These are phyloP conservation scores for Clamator glandarius DNA, from an alignment of 2,797 vertebrate genomes.

Conservation along the genomic window DNA sequence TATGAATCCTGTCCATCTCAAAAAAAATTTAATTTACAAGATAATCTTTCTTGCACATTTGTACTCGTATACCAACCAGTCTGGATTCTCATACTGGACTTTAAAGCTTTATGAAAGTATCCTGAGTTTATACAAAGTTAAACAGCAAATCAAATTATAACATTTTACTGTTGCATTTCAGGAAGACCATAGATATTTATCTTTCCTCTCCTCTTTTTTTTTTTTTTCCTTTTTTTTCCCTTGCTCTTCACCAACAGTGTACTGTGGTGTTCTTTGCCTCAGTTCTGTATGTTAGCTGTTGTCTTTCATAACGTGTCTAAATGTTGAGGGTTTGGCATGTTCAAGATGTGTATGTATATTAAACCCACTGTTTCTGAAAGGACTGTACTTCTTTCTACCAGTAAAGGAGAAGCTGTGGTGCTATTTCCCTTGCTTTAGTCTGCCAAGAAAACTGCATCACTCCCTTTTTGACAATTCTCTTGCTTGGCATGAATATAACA, in stretches of 20 bases:
- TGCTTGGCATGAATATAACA: conserved; percentile 70
- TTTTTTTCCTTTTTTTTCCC: background rate
- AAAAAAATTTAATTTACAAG: background rate
- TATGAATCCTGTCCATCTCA: background rate
- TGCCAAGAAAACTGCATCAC: conserved; percentile 45
- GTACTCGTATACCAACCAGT: background rate
- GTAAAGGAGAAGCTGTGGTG: background rate
- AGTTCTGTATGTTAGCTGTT: background rate
- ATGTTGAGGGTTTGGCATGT: conserved; percentile 17
- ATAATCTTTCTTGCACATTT: background rate
- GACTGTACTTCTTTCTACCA: background rate
- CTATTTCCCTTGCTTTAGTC: background rate
- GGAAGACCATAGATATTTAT: background rate
- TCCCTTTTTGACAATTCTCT: conserved; percentile 54
- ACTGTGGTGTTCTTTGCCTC: conserved; percentile 4
- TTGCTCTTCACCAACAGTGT: background rate
- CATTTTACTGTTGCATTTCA: background rate
- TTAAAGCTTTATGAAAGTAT: background rate
- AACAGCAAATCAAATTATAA: background rate
- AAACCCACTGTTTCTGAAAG: background rate
- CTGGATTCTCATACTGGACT: background rate
- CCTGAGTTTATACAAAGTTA: background rate
- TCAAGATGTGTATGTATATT: background rate
- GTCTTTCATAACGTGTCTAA: conserved; percentile 22
- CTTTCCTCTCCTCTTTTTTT: background rate